Conservation (phyloP, 2,113 vertebrate genomes). For the Conger conger region DNA sequence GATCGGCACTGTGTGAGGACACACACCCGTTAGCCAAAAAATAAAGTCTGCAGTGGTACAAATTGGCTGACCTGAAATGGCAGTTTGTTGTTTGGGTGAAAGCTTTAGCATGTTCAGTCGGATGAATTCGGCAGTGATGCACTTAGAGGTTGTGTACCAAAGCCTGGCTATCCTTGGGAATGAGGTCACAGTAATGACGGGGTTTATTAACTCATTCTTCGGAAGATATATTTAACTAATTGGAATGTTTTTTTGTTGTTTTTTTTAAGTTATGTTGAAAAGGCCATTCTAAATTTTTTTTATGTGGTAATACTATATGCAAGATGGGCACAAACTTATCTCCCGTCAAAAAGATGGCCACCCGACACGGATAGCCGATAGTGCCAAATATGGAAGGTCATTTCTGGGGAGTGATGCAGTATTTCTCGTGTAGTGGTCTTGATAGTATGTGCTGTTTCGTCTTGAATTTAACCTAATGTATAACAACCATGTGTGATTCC, state of each 20-base stretch:
- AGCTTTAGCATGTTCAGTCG: background rate
- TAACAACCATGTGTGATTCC: background rate
- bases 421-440: background rate
- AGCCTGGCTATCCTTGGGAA: background rate
- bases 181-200: background rate
- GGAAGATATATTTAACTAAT: background rate
- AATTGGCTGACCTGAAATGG: background rate
- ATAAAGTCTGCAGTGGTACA: background rate
- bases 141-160: background rate
- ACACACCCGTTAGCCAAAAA: background rate
- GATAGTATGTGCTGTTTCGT: background rate
- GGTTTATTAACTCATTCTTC: background rate
- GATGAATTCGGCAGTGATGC: background rate
- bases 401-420: background rate
- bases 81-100: background rate
- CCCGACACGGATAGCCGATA: background rate
- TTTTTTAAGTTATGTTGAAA: background rate
- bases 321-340: background rate
- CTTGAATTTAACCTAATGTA: background rate
- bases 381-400: background rate
- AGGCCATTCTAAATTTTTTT: background rate
- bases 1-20: background rate
- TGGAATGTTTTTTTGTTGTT: too few relatives aligned
- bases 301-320: background rate
- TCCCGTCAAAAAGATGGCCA: background rate